A percentile compares a stretch with the other conserved stretches of the same genome.
These are phyloP conservation scores for Drosophila obscura DNA, from an alignment of 1,140 invertebrate genomes.

Conservation along the genomic window DNA sequence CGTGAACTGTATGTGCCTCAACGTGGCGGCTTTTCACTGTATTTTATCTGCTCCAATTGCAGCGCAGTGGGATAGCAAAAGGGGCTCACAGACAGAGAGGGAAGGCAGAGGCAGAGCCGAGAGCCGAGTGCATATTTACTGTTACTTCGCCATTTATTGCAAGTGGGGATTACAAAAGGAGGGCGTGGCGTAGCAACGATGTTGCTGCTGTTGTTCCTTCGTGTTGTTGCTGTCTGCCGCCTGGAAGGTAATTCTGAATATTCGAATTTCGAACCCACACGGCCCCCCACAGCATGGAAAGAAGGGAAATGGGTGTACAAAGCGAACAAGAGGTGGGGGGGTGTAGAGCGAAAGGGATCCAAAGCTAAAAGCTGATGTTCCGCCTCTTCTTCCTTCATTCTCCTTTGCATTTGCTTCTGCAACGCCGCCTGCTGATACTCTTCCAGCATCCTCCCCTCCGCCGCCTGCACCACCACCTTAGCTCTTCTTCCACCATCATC, in stretches of 20 bases:
- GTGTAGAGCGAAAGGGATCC: no score
- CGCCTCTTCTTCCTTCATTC: not conserved
- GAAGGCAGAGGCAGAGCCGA: not conserved
- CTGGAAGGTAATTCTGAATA: conserved; percentile 54
- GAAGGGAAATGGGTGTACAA: no score
- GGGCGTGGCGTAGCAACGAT: conserved; percentile 15
- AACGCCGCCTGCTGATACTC: not conserved
- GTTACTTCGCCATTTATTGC: conserved; percentile 77
- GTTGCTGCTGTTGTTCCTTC: not conserved
- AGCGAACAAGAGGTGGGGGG: no score
- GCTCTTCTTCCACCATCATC: no score
- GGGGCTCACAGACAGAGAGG: not conserved
- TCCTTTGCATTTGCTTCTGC: not conserved
- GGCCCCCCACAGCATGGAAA: not conserved
- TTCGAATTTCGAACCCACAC: conserved; percentile 52
- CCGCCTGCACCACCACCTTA: not conserved
- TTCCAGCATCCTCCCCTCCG: not conserved
- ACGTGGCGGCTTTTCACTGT: conserved; percentile 27
- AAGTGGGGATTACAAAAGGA: conserved; percentile 74
- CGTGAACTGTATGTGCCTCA: conserved; percentile 43
- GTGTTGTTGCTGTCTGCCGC: conserved; percentile 5
- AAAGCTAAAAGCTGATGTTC: no score
- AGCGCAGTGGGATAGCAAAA: conserved; percentile 10
- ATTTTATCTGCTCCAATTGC: conserved; percentile 80
- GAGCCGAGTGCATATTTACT: conserved; percentile 68